Conservation (phyloP, 1,140 invertebrate genomes). For the Platorchestia sp. region DNA sequence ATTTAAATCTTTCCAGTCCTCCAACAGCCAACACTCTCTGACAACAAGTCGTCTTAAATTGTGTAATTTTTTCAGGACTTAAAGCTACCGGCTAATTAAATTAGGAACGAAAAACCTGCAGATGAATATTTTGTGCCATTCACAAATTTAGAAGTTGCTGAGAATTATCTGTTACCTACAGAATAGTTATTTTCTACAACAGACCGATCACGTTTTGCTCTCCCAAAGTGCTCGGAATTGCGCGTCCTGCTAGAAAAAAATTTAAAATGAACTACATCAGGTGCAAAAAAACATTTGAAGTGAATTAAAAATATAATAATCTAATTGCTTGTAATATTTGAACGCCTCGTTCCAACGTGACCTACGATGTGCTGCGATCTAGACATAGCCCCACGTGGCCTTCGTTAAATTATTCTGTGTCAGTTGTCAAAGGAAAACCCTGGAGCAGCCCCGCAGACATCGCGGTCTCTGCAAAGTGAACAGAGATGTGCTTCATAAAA, state of each 20-base stretch:
- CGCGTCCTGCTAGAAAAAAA: no score
- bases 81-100: background rate
- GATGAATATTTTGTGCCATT: background rate
- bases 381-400: background rate
- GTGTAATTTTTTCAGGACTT: no score
- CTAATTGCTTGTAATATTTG: no score
- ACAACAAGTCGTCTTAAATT: no score
- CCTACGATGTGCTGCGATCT: background rate
- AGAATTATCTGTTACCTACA: background rate
- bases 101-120: background rate
- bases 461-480: background rate
- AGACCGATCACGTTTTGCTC: background rate
- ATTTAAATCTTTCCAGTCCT: no score
- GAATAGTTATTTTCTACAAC: background rate
- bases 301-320: no score
- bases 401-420: conserved; percentile 30
- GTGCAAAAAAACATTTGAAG: no score
- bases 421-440: background rate
- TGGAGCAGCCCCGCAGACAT: background rate
- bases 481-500: conserved; percentile 11
- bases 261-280: no score
- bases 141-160: background rate
- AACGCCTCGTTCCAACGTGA: no score
- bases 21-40: no score
- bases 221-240: no score